A percentile compares a stretch with the other conserved stretches of the same genome.
phyloP scores from a whole-genome alignment of 2,797 vertebrate genomes.

The Sardinella longiceps region DNA sequence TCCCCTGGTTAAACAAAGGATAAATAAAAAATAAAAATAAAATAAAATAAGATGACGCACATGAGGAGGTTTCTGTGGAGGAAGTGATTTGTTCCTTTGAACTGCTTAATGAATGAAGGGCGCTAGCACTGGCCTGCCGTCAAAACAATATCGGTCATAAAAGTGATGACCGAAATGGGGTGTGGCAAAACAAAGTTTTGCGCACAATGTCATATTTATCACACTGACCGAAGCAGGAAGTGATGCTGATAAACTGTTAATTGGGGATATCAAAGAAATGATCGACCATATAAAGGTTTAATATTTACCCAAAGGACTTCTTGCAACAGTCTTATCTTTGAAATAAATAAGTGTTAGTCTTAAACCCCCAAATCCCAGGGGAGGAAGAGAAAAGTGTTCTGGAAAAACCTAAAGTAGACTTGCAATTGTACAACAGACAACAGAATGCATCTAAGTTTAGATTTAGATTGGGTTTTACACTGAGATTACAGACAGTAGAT shows the following conservation, averaged over 20 bases:
- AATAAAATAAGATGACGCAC: not conserved
- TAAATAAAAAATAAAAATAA: too few species aligned
- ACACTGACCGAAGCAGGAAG: not conserved
- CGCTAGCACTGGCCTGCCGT: not conserved
- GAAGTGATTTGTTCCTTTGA: not conserved
- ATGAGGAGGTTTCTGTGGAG: not conserved
- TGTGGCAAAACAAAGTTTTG: not conserved
- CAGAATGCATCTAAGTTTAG: too few species aligned
- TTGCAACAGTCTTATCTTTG: not conserved
- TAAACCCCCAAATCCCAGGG: too few species aligned
- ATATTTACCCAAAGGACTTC: too few species aligned
- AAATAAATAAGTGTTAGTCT: not conserved
- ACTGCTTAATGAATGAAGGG: not conserved
- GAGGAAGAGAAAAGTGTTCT: too few species aligned
- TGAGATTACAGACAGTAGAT: too few species aligned
- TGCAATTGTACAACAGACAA: too few species aligned
- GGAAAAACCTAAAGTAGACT: too few species aligned
- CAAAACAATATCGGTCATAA: not conserved
- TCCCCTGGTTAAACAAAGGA: too few species aligned
- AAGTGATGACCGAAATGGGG: not conserved
- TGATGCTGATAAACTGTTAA: not conserved
- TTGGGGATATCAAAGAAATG: not conserved
- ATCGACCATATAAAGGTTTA: not conserved
- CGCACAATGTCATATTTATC: not conserved
- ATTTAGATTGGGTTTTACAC: too few species aligned